Evolutionary conservation across 1,140 invertebrate genomes (phyloP).

Genomic region (Whitmania pigra): DNA sequence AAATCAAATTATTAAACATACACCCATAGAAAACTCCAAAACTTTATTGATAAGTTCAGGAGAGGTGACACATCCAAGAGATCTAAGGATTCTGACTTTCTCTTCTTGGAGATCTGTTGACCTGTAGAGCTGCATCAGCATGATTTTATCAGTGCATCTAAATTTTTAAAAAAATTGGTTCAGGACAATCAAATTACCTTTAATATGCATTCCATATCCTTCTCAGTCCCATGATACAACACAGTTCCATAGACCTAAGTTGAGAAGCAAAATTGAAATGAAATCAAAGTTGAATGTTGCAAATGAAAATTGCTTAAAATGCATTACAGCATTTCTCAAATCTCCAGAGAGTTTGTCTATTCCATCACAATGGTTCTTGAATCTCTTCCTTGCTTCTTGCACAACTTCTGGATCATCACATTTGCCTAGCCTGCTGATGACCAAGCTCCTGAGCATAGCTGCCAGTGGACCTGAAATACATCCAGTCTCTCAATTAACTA

Average conservation of each 20-base stretch:
- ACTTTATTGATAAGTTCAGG: slow-evolving; percentile 58
- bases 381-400: slow-evolving; percentile 56
- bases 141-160: slow-evolving; percentile 4
- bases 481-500: slow-evolving; percentile 21
- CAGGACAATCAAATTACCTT: slow-evolving; percentile 42
- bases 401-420: slow-evolving; percentile 64
- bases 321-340: slow-evolving; percentile 56
- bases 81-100: slow-evolving; percentile 69
- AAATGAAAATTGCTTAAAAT: too few species aligned
- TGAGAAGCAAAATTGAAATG: not conserved
- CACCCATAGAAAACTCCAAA: slow-evolving; percentile 76
- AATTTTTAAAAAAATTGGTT: slow-evolving; percentile 14
- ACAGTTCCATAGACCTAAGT: slow-evolving; percentile 63
- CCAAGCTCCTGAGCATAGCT: slow-evolving; percentile 67
- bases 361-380: slow-evolving; percentile 55
- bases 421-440: slow-evolving; percentile 65
- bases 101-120: slow-evolving; percentile 79
- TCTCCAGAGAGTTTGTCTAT: slow-evolving; percentile 64
- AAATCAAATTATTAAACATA: slow-evolving; percentile 41
- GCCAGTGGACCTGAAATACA: slow-evolving; percentile 56
- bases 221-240: slow-evolving; percentile 55
- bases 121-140: slow-evolving; percentile 55
- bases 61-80: slow-evolving; percentile 64
- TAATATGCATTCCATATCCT: slow-evolving; percentile 63
- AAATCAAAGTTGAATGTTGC: too few species aligned